These are phyloP conservation scores for Clarias magur DNA, from an alignment of 2,113 vertebrate species.

Conservation along the genomic window DNA sequence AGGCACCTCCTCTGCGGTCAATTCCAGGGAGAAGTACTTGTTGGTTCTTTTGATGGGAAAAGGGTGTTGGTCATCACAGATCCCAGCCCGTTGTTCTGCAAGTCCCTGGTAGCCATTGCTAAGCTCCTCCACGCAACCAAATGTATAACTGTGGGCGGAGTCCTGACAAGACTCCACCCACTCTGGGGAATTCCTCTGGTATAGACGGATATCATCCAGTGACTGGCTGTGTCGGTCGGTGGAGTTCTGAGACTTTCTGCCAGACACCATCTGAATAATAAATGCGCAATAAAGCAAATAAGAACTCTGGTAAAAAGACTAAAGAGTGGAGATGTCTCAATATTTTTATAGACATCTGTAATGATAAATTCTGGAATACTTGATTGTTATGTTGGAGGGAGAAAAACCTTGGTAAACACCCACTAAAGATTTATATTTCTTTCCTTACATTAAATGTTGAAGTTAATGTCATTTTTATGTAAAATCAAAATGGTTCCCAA, in stretches of 20 bases:
- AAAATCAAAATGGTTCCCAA: too few species aligned
- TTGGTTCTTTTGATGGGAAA: conserved; percentile 93
- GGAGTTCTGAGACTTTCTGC: conserved; percentile 89
- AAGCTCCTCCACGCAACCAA: conserved; percentile 88
- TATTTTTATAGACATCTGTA: too few species aligned
- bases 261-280: conserved; percentile 69
- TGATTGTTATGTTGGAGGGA: too few species aligned
- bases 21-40: conserved; percentile 97
- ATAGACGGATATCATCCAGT: conserved; percentile 91
- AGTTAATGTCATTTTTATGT: too few species aligned
- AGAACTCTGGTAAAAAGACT: neutral
- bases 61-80: conserved; percentile 78
- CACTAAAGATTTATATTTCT: too few species aligned
- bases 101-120: conserved; percentile 84
- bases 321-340: neutral
- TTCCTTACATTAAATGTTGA: too few species aligned
- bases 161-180: conserved; percentile 92
- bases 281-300: neutral
- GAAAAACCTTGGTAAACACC: too few species aligned
- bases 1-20: conserved; percentile 89
- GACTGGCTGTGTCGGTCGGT: conserved; percentile 95
- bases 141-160: conserved; percentile 95
- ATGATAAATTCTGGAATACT: too few species aligned
- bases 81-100: conserved; percentile 84
- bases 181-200: conserved; percentile 92